These are phyloP conservation scores for Polymixis lichenea DNA, from an alignment of 2,888 invertebrate species.

Conservation along the genomic window DNA sequence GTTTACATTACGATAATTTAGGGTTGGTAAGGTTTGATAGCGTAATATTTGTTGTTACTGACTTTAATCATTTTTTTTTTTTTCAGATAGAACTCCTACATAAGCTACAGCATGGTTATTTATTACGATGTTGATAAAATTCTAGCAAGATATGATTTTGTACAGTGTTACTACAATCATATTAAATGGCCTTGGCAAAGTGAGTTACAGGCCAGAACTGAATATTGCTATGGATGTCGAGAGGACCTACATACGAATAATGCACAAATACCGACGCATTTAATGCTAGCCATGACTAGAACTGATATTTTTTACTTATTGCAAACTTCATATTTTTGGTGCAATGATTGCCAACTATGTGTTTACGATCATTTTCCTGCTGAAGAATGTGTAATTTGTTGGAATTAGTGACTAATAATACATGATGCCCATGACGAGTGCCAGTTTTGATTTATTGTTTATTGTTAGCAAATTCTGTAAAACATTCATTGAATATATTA, in stretches of 20 bases:
- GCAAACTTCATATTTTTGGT: constrained; percentile 37
- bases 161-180: constrained; percentile 36
- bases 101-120: constrained; percentile 30
- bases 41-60: too few relatives aligned
- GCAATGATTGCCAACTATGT: constrained; percentile 39
- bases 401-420: constrained; percentile 18
- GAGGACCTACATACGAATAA: constrained; percentile 34
- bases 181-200: constrained; percentile 43
- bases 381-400: constrained; percentile 33
- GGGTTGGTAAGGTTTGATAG: too few relatives aligned
- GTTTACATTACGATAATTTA: too few relatives aligned
- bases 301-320: constrained; percentile 35
- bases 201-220: constrained; percentile 21
- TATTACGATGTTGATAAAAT: constrained; percentile 43
- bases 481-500: not conserved
- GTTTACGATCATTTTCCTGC: constrained; percentile 36
- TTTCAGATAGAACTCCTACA: constrained; percentile 28
- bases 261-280: constrained; percentile 37
- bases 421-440: constrained; percentile 9
- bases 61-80: constrained; percentile 5
- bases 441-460: constrained; percentile 12
- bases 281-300: constrained; percentile 34
- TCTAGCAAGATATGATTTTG: constrained; percentile 44
- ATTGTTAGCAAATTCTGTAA: constrained; percentile 13
- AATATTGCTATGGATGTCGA: constrained; percentile 45